phyloP scores from a whole-genome alignment of 2,113 vertebrate species.

The Thalassarche chlororhynchos region DNA sequence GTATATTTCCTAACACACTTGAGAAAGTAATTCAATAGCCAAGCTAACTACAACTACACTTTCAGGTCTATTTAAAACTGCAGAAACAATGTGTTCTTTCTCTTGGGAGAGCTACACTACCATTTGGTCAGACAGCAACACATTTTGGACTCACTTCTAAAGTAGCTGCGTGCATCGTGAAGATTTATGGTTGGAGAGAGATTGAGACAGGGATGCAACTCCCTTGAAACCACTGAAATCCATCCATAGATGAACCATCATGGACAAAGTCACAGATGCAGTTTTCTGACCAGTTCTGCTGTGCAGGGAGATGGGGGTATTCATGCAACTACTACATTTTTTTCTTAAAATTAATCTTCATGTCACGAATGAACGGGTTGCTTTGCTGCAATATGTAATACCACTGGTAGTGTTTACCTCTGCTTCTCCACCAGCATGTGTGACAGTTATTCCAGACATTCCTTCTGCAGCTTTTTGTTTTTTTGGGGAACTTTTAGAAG shows the following conservation, averaged over 20 bases:
- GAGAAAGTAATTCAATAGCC: conserved; percentile 20
- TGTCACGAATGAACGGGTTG: background rate
- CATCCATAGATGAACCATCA: background rate
- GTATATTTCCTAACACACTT: conserved; percentile 2
- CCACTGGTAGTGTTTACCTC: background rate
- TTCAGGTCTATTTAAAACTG: conserved; percentile 25
- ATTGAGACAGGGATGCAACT: background rate
- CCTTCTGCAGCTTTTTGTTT: conserved; percentile 28
- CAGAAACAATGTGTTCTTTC: conserved; percentile 5
- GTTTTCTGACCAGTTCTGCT: background rate
- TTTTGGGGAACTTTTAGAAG: background rate
- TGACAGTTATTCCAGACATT: conserved; percentile 48
- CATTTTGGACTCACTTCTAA: conserved; percentile 4
- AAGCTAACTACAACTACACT: background rate
- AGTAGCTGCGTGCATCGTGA: background rate
- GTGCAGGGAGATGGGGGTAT: background rate
- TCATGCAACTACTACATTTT: background rate
- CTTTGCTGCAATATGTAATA: background rate
- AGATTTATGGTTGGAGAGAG: conserved; percentile 11
- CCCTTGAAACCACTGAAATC: conserved; percentile 16
- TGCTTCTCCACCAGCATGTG: background rate
- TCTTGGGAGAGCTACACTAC: conserved; percentile 3
- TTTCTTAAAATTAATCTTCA: background rate
- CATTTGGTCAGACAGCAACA: conserved; percentile 46
- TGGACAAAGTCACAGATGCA: background rate